Percentiles rank a stretch among this genome's conserved stretches.
These are phyloP conservation scores for Capromys pilorides DNA, from an alignment of 2,797 vertebrate species.

Conservation along the genomic window DNA sequence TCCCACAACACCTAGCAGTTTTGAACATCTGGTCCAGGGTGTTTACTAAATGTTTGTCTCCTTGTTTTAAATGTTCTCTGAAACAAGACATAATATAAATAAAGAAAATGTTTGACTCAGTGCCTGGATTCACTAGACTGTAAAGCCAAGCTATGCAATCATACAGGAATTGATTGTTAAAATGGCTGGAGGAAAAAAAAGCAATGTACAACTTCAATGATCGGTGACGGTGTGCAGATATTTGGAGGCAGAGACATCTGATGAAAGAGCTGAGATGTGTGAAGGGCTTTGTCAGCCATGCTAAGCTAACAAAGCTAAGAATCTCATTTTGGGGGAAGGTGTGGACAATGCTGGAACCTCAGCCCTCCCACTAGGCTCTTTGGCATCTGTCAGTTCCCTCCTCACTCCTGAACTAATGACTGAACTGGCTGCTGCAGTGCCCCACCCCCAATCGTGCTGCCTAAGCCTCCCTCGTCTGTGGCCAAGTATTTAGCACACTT, in stretches of 20 bases:
- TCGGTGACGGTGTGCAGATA: slow-evolving; percentile 55
- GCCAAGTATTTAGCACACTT: slow-evolving; percentile 20
- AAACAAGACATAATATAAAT: slow-evolving; percentile 78
- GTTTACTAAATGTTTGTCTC: slow-evolving; percentile 79
- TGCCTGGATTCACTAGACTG: slow-evolving; percentile 71
- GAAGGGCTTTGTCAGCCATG: not conserved
- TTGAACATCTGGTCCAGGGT: slow-evolving; percentile 74
- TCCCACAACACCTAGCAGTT: slow-evolving; percentile 70
- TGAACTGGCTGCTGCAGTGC: not conserved
- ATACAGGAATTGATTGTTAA: slow-evolving; percentile 75
- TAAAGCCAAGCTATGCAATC: slow-evolving; percentile 65
- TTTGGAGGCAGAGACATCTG: slow-evolving; percentile 53
- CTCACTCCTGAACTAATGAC: not conserved
- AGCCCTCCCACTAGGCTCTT: not conserved
- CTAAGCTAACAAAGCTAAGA: slow-evolving; percentile 15
- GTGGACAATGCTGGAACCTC: not conserved
- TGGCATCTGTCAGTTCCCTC: not conserved
- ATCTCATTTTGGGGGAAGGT: not conserved
- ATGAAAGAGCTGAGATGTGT: not conserved
- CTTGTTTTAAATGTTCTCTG: slow-evolving; percentile 71
- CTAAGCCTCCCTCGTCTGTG: not conserved
- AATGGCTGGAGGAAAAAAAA: slow-evolving; percentile 53
- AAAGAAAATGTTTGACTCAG: slow-evolving; percentile 80
- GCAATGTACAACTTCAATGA: slow-evolving; percentile 59
- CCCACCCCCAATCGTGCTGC: not conserved